Evolutionary conservation across 2,113 vertebrate species (phyloP).

Genomic region (Brachypteracias leptosomus): DNA sequence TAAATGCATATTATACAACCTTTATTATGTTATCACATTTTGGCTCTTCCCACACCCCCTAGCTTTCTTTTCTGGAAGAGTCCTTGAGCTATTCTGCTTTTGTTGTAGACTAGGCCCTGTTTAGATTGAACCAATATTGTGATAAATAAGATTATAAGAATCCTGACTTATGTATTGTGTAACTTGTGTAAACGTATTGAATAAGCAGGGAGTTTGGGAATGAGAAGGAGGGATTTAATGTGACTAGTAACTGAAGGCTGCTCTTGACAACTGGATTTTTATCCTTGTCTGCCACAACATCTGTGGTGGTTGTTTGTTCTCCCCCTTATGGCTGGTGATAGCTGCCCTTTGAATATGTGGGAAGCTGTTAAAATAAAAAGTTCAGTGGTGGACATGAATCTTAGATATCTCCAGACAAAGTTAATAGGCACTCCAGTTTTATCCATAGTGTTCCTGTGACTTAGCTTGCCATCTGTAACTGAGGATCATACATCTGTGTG

Average conservation of each 20-base stretch:
- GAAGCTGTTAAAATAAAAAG: neutral
- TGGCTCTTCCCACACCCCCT: accelerated
- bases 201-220: neutral
- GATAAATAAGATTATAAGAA: constrained; percentile 2
- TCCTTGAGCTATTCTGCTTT: neutral
- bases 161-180: neutral
- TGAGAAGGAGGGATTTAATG: neutral
- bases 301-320: neutral
- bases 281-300: neutral
- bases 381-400: neutral
- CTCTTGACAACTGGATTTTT: neutral
- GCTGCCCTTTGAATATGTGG: neutral
- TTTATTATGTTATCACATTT: neutral
- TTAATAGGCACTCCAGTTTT: neutral
- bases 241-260: neutral
- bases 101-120: neutral
- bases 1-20: neutral
- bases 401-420: neutral
- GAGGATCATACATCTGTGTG: neutral
- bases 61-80: neutral
- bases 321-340: neutral
- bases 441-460: neutral
- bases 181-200: neutral
- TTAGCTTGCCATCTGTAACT: neutral
- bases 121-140: neutral